Evolutionary conservation across 2,888 invertebrate genomes (phyloP).

Genomic region (Tuta absoluta): DNA sequence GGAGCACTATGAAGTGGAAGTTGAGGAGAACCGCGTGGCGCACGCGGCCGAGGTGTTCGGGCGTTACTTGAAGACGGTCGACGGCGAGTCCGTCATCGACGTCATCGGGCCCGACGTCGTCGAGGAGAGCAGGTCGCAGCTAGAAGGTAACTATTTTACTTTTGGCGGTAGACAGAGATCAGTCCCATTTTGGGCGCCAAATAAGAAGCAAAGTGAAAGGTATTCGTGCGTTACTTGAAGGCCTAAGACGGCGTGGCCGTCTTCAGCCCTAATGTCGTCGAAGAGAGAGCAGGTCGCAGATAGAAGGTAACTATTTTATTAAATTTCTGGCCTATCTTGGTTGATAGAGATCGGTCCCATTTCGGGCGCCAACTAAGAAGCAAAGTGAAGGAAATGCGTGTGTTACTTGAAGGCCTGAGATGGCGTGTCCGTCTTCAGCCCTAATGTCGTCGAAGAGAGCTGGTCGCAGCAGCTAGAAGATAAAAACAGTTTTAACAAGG

Average conservation of each 20-base stretch:
- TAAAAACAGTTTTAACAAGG: background rate
- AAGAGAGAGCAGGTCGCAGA: too few relatives aligned
- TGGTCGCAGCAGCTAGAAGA: constrained; percentile 58
- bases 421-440: constrained; percentile 64
- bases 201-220: background rate
- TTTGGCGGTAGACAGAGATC: background rate
- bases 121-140: constrained; percentile 59
- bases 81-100: constrained; percentile 71
- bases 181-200: background rate
- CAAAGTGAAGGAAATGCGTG: constrained; percentile 52
- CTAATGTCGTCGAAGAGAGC: constrained; percentile 60
- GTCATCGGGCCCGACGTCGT: constrained; percentile 61
- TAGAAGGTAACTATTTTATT: too few relatives aligned
- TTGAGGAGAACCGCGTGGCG: constrained; percentile 92
- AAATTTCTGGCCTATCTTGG: too few relatives aligned
- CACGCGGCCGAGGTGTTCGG: constrained; percentile 85
- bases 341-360: background rate
- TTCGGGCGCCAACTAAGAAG: background rate
- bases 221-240: too few relatives aligned
- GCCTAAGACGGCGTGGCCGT: too few relatives aligned
- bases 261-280: too few relatives aligned
- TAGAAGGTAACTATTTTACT: constrained; percentile 46
- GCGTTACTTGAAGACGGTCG: constrained; percentile 75
- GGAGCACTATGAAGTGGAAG: constrained; percentile 95
- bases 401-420: constrained; percentile 76